Conservation (phyloP, 2,888 invertebrate genomes). For the Hyles lineata region DNA sequence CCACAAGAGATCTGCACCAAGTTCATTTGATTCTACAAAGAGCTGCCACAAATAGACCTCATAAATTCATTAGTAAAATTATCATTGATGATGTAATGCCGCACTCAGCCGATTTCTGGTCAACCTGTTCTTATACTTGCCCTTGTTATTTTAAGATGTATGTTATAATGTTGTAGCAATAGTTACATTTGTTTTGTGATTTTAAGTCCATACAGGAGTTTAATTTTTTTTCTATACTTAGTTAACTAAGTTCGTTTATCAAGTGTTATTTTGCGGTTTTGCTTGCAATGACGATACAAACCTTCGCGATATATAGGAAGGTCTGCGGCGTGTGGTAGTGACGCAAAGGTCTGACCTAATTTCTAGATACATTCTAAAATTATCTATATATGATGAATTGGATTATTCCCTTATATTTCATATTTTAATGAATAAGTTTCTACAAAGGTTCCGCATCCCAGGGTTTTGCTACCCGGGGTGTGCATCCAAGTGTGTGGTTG, state of each 20-base stretch:
- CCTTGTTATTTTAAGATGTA: too few relatives aligned
- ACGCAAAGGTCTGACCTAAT: background rate
- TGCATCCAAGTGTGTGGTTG: conserved; percentile 65
- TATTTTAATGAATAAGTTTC: conserved; percentile 27
- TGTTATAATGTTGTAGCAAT: too few relatives aligned
- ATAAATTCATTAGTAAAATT: conserved; percentile 3
- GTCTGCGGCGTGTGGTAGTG: background rate
- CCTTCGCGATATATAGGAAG: conserved; percentile 1
- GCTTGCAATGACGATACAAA: background rate
- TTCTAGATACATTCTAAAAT: background rate
- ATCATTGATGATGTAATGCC: background rate
- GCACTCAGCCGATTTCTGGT: too few relatives aligned
- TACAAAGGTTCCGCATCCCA: conserved; percentile 28
- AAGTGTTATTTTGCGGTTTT: conserved; percentile 1
- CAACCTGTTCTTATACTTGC: too few relatives aligned
- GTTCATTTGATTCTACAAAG: background rate
- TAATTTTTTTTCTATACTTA: too few relatives aligned
- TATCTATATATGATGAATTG: background rate
- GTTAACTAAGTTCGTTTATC: background rate
- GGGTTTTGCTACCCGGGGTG: conserved; percentile 38
- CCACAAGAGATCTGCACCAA: background rate
- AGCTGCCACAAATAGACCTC: too few relatives aligned
- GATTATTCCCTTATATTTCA: too few relatives aligned
- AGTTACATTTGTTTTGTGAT: too few relatives aligned
- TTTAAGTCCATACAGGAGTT: too few relatives aligned